Conservation (phyloP, 2,888 invertebrate genomes). For the Ormyrus nitidulus region DNA sequence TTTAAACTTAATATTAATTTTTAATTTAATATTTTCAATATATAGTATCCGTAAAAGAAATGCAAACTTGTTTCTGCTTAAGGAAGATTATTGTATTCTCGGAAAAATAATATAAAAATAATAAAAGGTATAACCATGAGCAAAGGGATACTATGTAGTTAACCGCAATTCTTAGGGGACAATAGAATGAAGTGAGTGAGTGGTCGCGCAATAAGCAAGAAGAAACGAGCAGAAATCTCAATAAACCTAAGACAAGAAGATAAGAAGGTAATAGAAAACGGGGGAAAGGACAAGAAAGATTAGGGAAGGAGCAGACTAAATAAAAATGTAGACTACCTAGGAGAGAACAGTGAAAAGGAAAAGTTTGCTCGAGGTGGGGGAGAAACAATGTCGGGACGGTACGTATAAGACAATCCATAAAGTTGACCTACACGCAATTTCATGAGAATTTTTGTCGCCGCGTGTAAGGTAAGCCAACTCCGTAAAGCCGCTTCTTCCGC, state of each 20-base stretch:
- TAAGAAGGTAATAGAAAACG: conserved; percentile 41
- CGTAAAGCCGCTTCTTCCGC: conserved; percentile 24
- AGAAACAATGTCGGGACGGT: conserved; percentile 18
- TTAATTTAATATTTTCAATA: too few species aligned
- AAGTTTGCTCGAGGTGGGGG: conserved; percentile 17
- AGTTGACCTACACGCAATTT: conserved; percentile 49
- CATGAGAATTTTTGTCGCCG: conserved; percentile 42
- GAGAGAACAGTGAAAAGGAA: conserved; percentile 8
- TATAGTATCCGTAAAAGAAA: too few species aligned
- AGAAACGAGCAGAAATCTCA: conserved; percentile 43
- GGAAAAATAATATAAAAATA: background rate
- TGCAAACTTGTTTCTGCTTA: too few species aligned
- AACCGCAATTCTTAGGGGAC: background rate
- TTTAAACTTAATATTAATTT: too few species aligned
- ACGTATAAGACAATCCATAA: conserved; percentile 42
- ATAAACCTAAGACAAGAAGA: conserved; percentile 34
- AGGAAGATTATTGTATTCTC: too few species aligned
- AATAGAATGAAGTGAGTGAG: background rate
- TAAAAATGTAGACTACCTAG: conserved; percentile 43
- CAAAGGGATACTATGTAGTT: conserved; percentile 5
- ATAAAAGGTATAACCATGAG: background rate
- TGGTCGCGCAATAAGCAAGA: conserved; percentile 9
- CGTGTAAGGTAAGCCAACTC: conserved; percentile 15
- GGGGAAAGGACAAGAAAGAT: conserved; percentile 24
- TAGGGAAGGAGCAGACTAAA: conserved; percentile 26